Evolutionary conservation across 2,797 vertebrate genomes (phyloP).

Genomic region (Orientallactaga sibirica): DNA sequence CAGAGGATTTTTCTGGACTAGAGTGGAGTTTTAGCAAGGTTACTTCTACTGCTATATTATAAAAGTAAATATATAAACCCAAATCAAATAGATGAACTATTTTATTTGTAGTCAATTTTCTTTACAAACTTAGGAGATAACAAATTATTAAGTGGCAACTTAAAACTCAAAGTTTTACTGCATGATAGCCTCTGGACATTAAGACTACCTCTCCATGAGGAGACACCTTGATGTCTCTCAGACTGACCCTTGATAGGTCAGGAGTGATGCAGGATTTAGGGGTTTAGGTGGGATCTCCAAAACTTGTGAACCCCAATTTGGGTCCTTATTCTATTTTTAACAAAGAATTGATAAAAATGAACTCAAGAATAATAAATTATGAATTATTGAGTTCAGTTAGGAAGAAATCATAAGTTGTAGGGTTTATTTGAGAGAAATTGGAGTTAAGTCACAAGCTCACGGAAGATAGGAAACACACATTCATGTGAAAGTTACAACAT

Average conservation of each 20-base stretch:
- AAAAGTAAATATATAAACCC: not conserved
- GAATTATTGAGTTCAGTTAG: too few relatives aligned
- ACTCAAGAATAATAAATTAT: too few relatives aligned
- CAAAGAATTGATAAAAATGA: too few relatives aligned
- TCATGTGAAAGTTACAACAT: too few relatives aligned
- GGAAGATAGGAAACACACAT: too few relatives aligned
- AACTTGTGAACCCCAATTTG: too few relatives aligned
- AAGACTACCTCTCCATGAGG: not conserved
- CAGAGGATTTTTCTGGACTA: not conserved
- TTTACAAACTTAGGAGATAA: not conserved
- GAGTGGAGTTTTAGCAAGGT: slow-evolving; percentile 3
- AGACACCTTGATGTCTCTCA: not conserved
- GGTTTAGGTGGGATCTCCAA: too few relatives aligned
- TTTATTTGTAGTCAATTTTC: slow-evolving; percentile 4
- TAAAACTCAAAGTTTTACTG: not conserved
- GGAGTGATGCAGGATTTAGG: too few relatives aligned
- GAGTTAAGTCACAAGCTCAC: too few relatives aligned
- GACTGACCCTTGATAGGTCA: not conserved
- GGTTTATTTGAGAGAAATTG: too few relatives aligned
- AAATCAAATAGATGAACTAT: not conserved
- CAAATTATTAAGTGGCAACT: not conserved
- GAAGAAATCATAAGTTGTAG: too few relatives aligned
- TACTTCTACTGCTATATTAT: not conserved
- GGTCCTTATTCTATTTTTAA: too few relatives aligned
- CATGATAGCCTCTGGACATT: not conserved